Base-by-base conservation (phyloP, 1,140 invertebrate genomes). In the Drosophila obscura region DNA sequence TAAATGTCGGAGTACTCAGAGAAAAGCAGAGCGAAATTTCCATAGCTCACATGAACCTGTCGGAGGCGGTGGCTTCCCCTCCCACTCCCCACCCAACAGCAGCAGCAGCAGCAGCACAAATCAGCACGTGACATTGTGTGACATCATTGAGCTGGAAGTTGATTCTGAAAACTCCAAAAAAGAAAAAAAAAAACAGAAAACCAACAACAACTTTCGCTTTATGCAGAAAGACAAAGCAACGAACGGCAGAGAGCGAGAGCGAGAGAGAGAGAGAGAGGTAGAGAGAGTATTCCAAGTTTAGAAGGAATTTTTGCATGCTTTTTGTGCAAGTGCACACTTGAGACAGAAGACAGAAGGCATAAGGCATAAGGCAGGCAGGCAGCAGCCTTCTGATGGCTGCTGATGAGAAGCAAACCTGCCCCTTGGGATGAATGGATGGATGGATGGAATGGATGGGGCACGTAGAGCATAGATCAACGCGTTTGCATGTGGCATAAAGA, bases 71-170 rank as follows among this genome's bases (percentile, higher is more conserved):
- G 11, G 8, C 19, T 28, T 35, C 44, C 45, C n/a, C 19, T 35
- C 15, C 8, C n/a, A n/a, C n/a, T n/a, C 28, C 2, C 16, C 1
- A 4, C 24, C 19, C 5, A 8, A 9, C 5, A 9, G n/a, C 31
- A 35, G 9, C 8, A 35, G 9, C 31, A 35, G 31, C 52, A 35
- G 39, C 24, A 63, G 55, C 44, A 43, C 59, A 75, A 72, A 80
- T 71, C 57, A 87, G 82, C 82, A 85, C 82, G 82, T 88, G 83
- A 85, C 76, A 90, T 90, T 90, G 85, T 90, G 75, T 72, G 85
- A 73, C 73, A 74, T 82, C 81, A 90, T 82, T 90, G 87, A 90
- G 79, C 81, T 90, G 87, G 81, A 90, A 82, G 62, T 66, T 78
- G 76, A 39, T 39, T 9, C 11, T 39, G 35, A 39, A 88, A 68